Base-by-base conservation (phyloP, 2,888 invertebrate species). In the Calameuta pallipes region DNA sequence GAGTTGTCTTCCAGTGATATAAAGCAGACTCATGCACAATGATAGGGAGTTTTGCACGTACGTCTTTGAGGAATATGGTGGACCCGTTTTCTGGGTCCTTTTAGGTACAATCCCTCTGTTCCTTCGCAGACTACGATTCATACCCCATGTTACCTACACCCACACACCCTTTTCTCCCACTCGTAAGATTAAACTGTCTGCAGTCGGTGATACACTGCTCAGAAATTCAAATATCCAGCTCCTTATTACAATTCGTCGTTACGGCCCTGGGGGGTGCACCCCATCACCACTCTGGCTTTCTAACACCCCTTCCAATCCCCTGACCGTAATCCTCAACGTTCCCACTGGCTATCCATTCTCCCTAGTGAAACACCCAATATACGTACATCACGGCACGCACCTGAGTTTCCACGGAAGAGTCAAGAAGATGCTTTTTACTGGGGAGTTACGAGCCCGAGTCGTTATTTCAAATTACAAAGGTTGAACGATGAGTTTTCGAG, bases 171-270 rank as follows among this genome's bases (percentile, higher is more conserved):
- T 80, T 79, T 80, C 80, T 75, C 80, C 78, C 77, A 79, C 82
- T 82, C 82, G 82, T 82, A 82, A 84, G 82, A 84, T 84, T 84
- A 84, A 84, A 82, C 81, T 84, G 84, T 84, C 84, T 78, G 80
- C 80, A 81, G 78, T 81, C 80, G 79, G 82, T 83, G 82, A 80
- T 82, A 81, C 81, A 84, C 81, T 83, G 71, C 71, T 71, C 34
- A 71, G 71, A 71, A 71, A 71, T 71, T 71, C 71, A 71, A 71
- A 71, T 71, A 71, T 33, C 71, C 34, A 34, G 13, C 71, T 71
- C 71, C 71, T 71, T 71, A 71, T 71, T 71, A 71, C 71, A 13
- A 71, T 71, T 34, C 71, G 71, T 71, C 71, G 31, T 71, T 33
- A 71, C 71, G 33, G 33, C 33, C 33, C 34, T 33, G 33, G 31